These are phyloP conservation scores for Dasypus novemcinctus DNA, from an alignment of 2,113 vertebrate species.

Conservation along the genomic window DNA sequence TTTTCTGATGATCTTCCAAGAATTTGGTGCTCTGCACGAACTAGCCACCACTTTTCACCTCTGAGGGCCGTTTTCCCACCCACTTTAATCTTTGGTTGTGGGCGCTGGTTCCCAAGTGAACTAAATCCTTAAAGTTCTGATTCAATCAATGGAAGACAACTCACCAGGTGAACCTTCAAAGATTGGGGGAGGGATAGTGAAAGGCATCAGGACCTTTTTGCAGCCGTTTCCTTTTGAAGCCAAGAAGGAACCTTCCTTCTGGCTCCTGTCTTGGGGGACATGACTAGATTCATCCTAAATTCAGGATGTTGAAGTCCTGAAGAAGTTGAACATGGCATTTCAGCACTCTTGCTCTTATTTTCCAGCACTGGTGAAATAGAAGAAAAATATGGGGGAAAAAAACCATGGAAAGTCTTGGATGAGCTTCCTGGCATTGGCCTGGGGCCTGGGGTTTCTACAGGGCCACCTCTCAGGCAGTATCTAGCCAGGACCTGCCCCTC, in stretches of 20 bases:
- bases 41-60: background rate
- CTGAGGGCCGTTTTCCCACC: background rate
- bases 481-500: background rate
- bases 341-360: background rate
- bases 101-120: background rate
- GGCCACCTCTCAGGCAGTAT: background rate
- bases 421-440: background rate
- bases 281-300: background rate
- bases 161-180: background rate
- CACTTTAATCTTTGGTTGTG: background rate
- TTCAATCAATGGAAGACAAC: background rate
- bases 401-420: background rate
- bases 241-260: background rate
- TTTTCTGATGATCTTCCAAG: slow-evolving; percentile 17
- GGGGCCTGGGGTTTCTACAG: background rate
- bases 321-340: background rate
- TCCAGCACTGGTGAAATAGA: background rate
- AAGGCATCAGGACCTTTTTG: background rate
- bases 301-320: background rate
- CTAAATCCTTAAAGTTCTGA: background rate
- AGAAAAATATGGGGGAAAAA: background rate
- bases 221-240: background rate
- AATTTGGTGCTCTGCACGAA: background rate
- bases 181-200: background rate
- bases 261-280: background rate